Conservation (phyloP, 2,888 invertebrate genomes). For the Limnephilus auricula region DNA sequence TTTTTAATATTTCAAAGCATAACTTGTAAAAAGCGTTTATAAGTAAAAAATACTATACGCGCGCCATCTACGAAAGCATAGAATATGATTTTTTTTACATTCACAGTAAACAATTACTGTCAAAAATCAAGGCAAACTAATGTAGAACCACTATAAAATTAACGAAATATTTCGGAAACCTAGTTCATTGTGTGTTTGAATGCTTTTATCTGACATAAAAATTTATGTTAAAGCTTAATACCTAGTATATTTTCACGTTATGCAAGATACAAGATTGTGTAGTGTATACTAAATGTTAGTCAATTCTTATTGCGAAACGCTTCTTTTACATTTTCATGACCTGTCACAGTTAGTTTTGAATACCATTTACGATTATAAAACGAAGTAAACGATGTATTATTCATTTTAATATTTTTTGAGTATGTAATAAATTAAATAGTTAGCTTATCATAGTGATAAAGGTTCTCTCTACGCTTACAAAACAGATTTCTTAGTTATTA, state of each 20-base stretch:
- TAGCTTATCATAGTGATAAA: background rate
- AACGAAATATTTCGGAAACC: too few relatives aligned
- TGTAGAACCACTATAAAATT: too few relatives aligned
- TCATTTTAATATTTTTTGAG: background rate
- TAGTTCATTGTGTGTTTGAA: too few relatives aligned
- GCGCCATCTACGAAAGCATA: too few relatives aligned
- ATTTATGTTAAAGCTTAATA: too few relatives aligned
- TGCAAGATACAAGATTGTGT: background rate
- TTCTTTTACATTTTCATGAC: background rate
- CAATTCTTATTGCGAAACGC: background rate
- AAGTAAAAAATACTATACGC: too few relatives aligned
- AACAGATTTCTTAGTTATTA: background rate
- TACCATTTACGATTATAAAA: background rate
- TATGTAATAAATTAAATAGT: background rate
- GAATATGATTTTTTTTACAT: too few relatives aligned
- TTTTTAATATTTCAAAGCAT: too few relatives aligned
- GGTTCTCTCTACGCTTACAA: too few relatives aligned
- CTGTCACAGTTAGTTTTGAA: background rate
- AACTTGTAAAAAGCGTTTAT: too few relatives aligned
- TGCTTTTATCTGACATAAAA: too few relatives aligned
- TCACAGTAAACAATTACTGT: background rate
- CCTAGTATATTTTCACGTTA: too few relatives aligned
- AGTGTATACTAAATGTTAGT: background rate
- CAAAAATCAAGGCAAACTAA: background rate
- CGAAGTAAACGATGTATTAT: background rate